Evolutionary conservation across 2,888 invertebrate species (phyloP), one percentile per base, ranked within the genome.

Genomic region (Apamea sordens): DNA sequence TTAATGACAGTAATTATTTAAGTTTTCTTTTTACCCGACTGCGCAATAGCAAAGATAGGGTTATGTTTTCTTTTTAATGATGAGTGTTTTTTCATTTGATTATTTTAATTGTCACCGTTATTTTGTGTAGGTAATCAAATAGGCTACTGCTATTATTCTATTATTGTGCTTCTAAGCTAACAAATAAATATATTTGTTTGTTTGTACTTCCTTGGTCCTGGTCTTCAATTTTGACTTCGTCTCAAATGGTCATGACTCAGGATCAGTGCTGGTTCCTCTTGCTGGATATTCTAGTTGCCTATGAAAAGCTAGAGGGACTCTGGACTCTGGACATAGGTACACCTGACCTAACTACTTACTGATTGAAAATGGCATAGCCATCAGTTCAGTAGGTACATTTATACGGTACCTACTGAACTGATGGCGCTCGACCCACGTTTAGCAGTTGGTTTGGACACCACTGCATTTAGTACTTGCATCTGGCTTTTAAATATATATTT

Each of bases 1-100:
- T 53, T 73, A 59, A 81, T 85, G 90, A 91, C 80, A 92, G 94
- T 94, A 89, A 70, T 85, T 88, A 77, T 73, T 44, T 71, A 18
- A 10, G 59, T 13, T 53, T 32, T 74, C 15, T 21, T 32, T 61
- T 47, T 61, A 63, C 11, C 56, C 36, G n/a, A 71, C n/a, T 41
- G n/a, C 59, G 59, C n/a, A 7, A n/a, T 7, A 71, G 7, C 18
- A n/a, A n/a, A n/a, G 15, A 11, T 15, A 5, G 56, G 59, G 10
- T 71, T n/a, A 36, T 70, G 71, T 53, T 56, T 56, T 71, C 3
- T 21, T 41, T 71, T n/a, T 71, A 71, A 56, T n/a, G 59, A 24
- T 61, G 18, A 44, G 11, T 59, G 44, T 11, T 13, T 77, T 61
- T 73, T 53, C 1, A 71, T 73, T 76, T 65, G 69, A 71, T 83